A percentile compares a stretch with the other conserved stretches of the same genome.
Evolutionary conservation across 1,140 invertebrate genomes (phyloP).

Genomic region (Vanessa tameamea): DNA sequence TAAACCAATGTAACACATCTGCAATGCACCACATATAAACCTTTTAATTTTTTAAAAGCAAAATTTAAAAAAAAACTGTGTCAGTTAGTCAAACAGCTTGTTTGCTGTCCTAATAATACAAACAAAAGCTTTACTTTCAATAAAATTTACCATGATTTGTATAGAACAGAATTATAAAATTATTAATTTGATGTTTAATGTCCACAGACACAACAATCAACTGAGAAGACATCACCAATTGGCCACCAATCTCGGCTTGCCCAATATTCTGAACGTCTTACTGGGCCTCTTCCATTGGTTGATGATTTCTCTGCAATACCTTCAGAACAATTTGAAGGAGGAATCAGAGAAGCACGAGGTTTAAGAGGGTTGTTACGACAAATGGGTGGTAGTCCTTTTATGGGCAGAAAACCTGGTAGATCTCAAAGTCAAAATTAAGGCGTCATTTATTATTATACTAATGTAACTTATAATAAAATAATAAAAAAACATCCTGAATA

Average conservation of each 20-base stretch:
- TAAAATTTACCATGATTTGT: too few relatives aligned
- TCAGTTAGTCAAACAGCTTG: too few relatives aligned
- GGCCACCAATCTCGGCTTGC: constrained; percentile 80
- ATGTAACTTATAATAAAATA: neutral
- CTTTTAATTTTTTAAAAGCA: too few relatives aligned
- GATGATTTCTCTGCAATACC: constrained; percentile 97
- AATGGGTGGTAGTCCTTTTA: constrained; percentile 90
- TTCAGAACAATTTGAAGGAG: constrained; percentile 85
- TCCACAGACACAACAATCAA: constrained; percentile 51
- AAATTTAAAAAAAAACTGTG: too few relatives aligned
- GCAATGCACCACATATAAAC: too few relatives aligned
- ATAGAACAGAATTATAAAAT: too few relatives aligned
- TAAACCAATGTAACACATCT: too few relatives aligned
- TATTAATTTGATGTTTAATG: neutral
- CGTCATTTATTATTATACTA: neutral
- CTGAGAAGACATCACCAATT: constrained; percentile 66
- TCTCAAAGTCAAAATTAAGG: constrained; percentile 76
- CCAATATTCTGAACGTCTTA: constrained; percentile 80
- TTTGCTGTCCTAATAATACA: too few relatives aligned
- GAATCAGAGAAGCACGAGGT: constrained; percentile 83
- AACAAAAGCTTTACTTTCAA: too few relatives aligned
- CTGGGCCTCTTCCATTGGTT: constrained; percentile 88
- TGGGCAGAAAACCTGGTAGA: constrained; percentile 84
- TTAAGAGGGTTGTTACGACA: constrained; percentile 89
- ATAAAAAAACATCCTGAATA: neutral